Conservation (phyloP, 2,888 invertebrate species). For the Blastobasis lacticolella region DNA sequence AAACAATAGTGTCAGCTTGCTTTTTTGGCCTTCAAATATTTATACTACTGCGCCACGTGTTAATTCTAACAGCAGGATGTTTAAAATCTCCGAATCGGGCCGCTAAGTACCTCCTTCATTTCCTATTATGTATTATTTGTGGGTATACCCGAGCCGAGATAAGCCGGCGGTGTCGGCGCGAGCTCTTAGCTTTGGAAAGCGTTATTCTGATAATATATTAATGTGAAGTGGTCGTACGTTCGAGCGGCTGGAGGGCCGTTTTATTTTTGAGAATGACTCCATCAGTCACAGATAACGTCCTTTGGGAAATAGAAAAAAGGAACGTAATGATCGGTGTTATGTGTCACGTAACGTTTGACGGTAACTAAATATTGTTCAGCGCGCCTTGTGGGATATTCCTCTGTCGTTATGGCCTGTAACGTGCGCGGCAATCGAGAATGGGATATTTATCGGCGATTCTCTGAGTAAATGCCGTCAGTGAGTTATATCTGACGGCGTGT, state of each 20-base stretch:
- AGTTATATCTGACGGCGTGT: too few species aligned
- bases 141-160: conserved; percentile 53
- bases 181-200: conserved; percentile 36
- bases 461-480: too few species aligned
- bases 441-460: conserved; percentile 1
- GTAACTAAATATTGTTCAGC: conserved; percentile 55
- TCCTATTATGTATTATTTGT: conserved; percentile 64
- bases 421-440: conserved; percentile 16
- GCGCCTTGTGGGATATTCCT: conserved; percentile 36
- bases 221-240: conserved; percentile 57
- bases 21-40: conserved; percentile 56
- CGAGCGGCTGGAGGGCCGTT: conserved; percentile 48
- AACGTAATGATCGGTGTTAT: conserved; percentile 45
- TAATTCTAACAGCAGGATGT: conserved; percentile 62
- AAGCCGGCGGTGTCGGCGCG: conserved; percentile 34
- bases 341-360: conserved; percentile 48
- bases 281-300: conserved; percentile 65
- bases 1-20: conserved; percentile 46
- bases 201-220: conserved; percentile 66
- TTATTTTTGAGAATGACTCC: conserved; percentile 70
- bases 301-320: conserved; percentile 46
- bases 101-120: conserved; percentile 58
- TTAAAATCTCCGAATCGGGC: conserved; percentile 52
- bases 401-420: conserved; percentile 39
- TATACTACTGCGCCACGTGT: conserved; percentile 56